Evolutionary conservation across 1,140 invertebrate species (phyloP), one percentile per base, ranked within the genome.

Genomic region (Scaptomyza pallida): DNA sequence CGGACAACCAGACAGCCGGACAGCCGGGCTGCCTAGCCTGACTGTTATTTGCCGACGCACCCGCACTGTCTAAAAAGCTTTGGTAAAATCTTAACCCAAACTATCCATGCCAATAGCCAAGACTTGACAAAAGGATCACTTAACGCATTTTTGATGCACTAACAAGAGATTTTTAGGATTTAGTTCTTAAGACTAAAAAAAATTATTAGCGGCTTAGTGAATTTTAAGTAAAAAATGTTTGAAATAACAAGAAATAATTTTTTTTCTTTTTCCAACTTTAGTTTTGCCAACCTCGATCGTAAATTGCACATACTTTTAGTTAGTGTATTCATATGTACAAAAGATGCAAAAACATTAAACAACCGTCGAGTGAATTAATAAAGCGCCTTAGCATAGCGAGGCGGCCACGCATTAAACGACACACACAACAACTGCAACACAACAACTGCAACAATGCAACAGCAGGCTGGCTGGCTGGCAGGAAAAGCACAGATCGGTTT

Each of bases 351-450:
- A 83, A 69, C 73, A 83, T 83, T 78, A 72, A 83, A 71, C 76
- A 85, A 68, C 68, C 80, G 81, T 77, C 81, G 80, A 85, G 81
- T 85, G 81, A 85, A 85, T 85, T 85, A 85, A 85, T 85, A 85
- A 85, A 85, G 81, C 77, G 81, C 69, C 81, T 69, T 44, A 33
- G 19, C 44, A n/a, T 16, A 9, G 61, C 63, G 55, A 77, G 64
- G 80, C 80, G 75, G 80, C 75, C 80, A 83, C 79, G 80, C 80
- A 83, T 82, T 82, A 82, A 82, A 78, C 80, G 79, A 82, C 78
- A 82, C 44, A 76, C 78, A 64, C 67, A 43, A 44, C 64, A 68
- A 52, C 48, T 45, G 64, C 54, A 48, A 56, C 56, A 59, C 56
- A 45, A 59, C 56, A 45, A 60, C 19, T 51, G 60, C 43, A 51